Evolutionary conservation across 2,797 vertebrate genomes (phyloP).

Genomic region (Lepilemur septentrionalis): DNA sequence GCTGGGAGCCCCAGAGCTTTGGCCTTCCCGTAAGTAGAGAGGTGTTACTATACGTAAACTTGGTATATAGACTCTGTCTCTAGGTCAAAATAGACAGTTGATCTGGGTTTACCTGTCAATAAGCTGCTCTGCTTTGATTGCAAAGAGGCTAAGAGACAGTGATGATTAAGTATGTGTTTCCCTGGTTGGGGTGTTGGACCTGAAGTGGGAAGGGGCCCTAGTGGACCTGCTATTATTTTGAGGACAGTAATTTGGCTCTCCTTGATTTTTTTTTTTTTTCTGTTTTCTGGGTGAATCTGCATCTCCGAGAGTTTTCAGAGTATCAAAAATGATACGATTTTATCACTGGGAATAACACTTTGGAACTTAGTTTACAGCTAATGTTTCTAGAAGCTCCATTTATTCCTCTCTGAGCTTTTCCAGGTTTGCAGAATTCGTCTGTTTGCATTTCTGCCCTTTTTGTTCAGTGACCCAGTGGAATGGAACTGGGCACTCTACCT

Average conservation of each 20-base stretch:
- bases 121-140: not conserved
- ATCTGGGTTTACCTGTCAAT: not conserved
- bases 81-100: not conserved
- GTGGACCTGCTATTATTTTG: not conserved
- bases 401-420: not conserved
- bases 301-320: not conserved
- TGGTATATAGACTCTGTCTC: not conserved
- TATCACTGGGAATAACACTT: not conserved
- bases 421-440: not conserved
- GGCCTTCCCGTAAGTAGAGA: too few species aligned
- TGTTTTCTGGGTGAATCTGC: not conserved
- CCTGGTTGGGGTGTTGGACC: not conserved
- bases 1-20: not conserved
- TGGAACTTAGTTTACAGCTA: not conserved
- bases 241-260: not conserved
- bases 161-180: not conserved
- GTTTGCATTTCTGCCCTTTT: not conserved
- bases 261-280: not conserved
- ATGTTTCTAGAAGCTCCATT: not conserved
- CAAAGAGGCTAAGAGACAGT: not conserved
- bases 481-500: not conserved
- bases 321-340: not conserved
- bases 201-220: not conserved
- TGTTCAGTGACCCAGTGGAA: not conserved
- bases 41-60: accelerated